A percentile compares a stretch with the other conserved stretches of the same genome.
Evolutionary conservation across 2,888 invertebrate species (phyloP).

Genomic region (Idaea aversata): DNA sequence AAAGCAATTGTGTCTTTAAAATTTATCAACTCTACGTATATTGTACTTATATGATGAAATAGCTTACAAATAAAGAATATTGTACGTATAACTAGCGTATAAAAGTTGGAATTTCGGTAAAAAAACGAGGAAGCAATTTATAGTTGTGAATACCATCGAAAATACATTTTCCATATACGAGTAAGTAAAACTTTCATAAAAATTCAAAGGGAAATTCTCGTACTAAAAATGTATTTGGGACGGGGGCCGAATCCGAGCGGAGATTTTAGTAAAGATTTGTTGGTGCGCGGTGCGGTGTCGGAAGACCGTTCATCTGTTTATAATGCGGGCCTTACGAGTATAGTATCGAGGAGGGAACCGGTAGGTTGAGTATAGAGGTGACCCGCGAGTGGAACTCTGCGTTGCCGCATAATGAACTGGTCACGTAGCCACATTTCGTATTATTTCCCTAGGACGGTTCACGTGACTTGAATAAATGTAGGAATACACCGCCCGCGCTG

Average conservation of each 20-base stretch:
- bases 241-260: slow-evolving; percentile 21
- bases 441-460: slow-evolving; percentile 79
- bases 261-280: slow-evolving; percentile 49
- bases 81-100: not conserved
- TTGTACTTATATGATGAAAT: not conserved
- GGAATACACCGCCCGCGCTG: slow-evolving; percentile 45
- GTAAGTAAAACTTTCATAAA: not conserved
- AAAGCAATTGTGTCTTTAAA: not conserved
- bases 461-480: slow-evolving; percentile 77
- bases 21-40: not conserved
- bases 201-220: not conserved
- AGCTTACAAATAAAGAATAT: too few relatives aligned
- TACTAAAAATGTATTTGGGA: not conserved
- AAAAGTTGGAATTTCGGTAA: not conserved
- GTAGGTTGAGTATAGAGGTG: slow-evolving; percentile 37
- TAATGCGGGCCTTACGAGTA: slow-evolving; percentile 48
- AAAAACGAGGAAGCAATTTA: not conserved
- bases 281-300: slow-evolving; percentile 39
- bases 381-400: slow-evolving; percentile 57
- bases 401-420: slow-evolving; percentile 77
- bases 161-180: not conserved
- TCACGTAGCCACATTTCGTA: slow-evolving; percentile 81
- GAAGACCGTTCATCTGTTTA: slow-evolving; percentile 55
- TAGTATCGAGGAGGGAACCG: slow-evolving; percentile 32
- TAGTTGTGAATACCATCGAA: not conserved